These are phyloP conservation scores for Brenthis hecate DNA, from an alignment of 2,888 invertebrate genomes.

Conservation along the genomic window DNA sequence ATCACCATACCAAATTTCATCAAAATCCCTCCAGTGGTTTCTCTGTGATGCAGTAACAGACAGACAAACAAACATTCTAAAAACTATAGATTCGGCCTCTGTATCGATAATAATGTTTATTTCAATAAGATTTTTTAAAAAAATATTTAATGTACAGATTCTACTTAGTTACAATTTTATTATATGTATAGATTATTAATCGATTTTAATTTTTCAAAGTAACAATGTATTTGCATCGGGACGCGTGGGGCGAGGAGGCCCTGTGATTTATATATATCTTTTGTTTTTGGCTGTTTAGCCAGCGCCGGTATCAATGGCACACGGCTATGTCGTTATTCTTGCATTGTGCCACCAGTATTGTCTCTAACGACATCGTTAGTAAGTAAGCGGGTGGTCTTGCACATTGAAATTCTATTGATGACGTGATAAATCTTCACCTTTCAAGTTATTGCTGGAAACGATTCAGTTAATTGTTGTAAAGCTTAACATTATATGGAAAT, in stretches of 20 bases:
- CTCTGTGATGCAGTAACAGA: too few species aligned
- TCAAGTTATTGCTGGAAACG: slow-evolving; percentile 58
- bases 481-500: slow-evolving; percentile 22
- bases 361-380: slow-evolving; percentile 79
- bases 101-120: too few species aligned
- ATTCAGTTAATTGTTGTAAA: slow-evolving; percentile 63
- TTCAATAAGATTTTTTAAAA: too few species aligned
- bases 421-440: slow-evolving; percentile 69
- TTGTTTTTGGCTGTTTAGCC: slow-evolving; percentile 80
- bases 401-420: slow-evolving; percentile 77
- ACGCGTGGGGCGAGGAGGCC: slow-evolving; percentile 60
- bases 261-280: slow-evolving; percentile 78
- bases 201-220: slow-evolving; percentile 32
- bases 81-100: too few species aligned
- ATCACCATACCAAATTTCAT: too few species aligned
- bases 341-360: slow-evolving; percentile 77
- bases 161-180: too few species aligned
- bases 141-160: too few species aligned
- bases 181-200: too few species aligned
- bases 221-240: slow-evolving; percentile 52
- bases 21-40: too few species aligned
- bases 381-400: slow-evolving; percentile 76
- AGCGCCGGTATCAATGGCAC: slow-evolving; percentile 69
- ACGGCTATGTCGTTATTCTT: slow-evolving; percentile 76
- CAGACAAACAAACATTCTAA: too few species aligned